Evolutionary conservation across 2,888 invertebrate genomes (phyloP).

Genomic region (Oligia fasciuncula): DNA sequence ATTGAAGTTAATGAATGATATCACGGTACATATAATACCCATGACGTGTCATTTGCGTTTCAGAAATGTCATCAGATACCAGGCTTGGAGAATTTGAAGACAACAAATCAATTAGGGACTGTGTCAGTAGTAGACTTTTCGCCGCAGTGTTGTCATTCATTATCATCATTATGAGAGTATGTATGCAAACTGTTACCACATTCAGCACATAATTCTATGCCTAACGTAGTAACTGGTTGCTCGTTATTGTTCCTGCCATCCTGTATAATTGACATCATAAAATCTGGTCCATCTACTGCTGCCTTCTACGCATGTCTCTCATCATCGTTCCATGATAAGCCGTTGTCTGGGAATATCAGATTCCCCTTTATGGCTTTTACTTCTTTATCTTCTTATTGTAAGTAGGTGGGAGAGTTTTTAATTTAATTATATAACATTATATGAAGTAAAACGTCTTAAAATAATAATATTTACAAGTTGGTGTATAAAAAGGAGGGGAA

Average conservation of each 20-base stretch:
- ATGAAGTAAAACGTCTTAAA: too few species aligned
- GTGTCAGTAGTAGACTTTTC: neutral
- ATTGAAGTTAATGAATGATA: slow-evolving; percentile 45
- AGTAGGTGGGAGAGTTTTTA: too few species aligned
- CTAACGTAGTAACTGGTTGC: too few species aligned
- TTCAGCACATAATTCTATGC: neutral
- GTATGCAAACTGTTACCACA: neutral
- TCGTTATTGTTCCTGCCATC: neutral
- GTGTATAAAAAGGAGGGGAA: too few species aligned
- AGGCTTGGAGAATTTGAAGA: slow-evolving; percentile 3
- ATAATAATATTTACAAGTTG: too few species aligned
- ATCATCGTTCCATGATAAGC: neutral
- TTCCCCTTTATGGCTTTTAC: neutral
- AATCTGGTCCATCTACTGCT: neutral
- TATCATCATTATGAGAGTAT: neutral
- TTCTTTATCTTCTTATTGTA: neutral
- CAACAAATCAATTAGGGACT: slow-evolving; percentile 43
- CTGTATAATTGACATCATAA: neutral
- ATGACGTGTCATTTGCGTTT: slow-evolving; percentile 35
- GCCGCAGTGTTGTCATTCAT: neutral
- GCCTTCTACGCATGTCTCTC: neutral
- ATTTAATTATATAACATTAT: too few species aligned
- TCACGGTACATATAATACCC: slow-evolving; percentile 21
- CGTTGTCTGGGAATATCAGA: neutral
- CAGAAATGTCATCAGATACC: slow-evolving; percentile 33